Evolutionary conservation across 2,888 invertebrate genomes (phyloP).

Genomic region (Tenthredo scrophulariae): DNA sequence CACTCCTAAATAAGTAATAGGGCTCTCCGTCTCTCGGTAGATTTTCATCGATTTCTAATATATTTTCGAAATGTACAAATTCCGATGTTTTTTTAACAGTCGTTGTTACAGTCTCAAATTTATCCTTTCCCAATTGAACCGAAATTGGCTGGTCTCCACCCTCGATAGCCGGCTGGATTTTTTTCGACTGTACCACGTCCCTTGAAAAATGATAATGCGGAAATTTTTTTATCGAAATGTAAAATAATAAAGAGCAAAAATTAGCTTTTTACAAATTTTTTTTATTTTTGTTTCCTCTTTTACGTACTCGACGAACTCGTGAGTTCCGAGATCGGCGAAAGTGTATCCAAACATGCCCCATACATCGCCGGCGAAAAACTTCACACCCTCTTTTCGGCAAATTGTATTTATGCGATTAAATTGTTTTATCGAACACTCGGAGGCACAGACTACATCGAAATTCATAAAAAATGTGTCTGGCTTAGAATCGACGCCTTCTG

Average conservation of each 20-base stretch:
- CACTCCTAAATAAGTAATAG: constrained; percentile 87
- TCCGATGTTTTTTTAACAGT: constrained; percentile 84
- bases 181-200: constrained; percentile 79
- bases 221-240: background rate
- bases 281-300: constrained; percentile 9
- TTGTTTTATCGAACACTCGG: constrained; percentile 86
- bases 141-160: constrained; percentile 80
- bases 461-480: constrained; percentile 85
- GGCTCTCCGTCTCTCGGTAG: constrained; percentile 77
- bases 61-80: constrained; percentile 85
- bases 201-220: constrained; percentile 69
- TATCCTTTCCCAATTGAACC: constrained; percentile 70
- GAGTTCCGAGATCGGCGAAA: constrained; percentile 92
- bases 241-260: background rate
- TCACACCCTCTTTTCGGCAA: constrained; percentile 87
- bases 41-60: constrained; percentile 80
- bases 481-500: constrained; percentile 83
- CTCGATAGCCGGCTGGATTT: constrained; percentile 79
- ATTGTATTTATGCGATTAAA: constrained; percentile 87
- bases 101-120: constrained; percentile 81
- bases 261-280: background rate
- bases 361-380: constrained; percentile 94
- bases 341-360: constrained; percentile 96
- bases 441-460: constrained; percentile 92
- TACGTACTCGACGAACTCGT: constrained; percentile 89